A percentile compares a stretch with the other conserved stretches of the same genome.
phyloP scores from a whole-genome alignment of 2,888 invertebrate genomes.

The Epinotia bilunana region DNA sequence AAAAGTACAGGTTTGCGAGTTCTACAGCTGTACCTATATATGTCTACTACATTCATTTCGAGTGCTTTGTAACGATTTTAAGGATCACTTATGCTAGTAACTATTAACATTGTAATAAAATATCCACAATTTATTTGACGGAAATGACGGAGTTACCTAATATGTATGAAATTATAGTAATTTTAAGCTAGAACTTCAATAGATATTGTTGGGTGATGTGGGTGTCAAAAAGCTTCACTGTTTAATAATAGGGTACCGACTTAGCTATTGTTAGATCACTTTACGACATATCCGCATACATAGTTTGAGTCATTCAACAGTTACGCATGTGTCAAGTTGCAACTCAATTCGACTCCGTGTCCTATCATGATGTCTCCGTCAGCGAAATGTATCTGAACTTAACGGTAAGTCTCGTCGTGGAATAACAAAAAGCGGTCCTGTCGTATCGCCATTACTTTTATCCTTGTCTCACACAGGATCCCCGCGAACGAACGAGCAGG shows the following conservation, averaged over 20 bases:
- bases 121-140: too few species aligned
- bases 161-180: too few species aligned
- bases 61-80: too few species aligned
- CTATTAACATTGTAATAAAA: too few species aligned
- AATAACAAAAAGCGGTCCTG: conserved; percentile 78
- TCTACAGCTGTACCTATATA: too few species aligned
- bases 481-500: conserved; percentile 65
- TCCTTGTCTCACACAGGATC: conserved; percentile 69
- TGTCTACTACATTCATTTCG: too few species aligned
- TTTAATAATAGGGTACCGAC: neutral
- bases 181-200: neutral
- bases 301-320: neutral
- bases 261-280: neutral
- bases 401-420: conserved; percentile 74
- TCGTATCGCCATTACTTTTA: conserved; percentile 63
- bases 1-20: too few species aligned
- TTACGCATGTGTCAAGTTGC: neutral
- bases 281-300: neutral
- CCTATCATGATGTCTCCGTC: conserved; percentile 40
- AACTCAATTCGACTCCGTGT: conserved; percentile 26
- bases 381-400: conserved; percentile 52
- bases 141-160: too few species aligned
- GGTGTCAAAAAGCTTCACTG: neutral
- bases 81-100: too few species aligned
- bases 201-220: neutral